Evolutionary conservation across 64 coral and sea anemone species (phyloP).

Genomic region (Montipora sp.): DNA sequence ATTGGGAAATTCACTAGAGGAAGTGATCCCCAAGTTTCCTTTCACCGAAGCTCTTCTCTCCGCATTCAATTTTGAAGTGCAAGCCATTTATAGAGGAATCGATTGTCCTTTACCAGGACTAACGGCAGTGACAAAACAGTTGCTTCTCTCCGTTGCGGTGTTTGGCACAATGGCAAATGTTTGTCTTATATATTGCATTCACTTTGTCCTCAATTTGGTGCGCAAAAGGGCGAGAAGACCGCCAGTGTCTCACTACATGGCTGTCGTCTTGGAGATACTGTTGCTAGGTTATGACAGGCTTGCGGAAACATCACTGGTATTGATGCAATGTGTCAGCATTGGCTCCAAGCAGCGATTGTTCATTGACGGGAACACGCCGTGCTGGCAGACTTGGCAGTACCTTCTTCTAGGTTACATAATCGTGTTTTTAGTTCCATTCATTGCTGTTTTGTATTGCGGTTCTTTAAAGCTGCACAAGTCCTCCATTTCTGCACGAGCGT

Average conservation of each 20-base stretch:
- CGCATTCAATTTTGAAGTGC: constrained; percentile 68
- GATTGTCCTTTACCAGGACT: constrained; percentile 81
- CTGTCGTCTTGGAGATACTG: constrained; percentile 69
- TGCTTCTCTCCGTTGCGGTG: constrained; percentile 52
- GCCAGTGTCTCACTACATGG: constrained; percentile 38
- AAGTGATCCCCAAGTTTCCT: constrained; percentile 1
- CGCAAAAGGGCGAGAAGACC: neutral
- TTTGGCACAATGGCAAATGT: constrained; percentile 48
- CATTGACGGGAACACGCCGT: constrained; percentile 63
- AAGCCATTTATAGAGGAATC: constrained; percentile 22
- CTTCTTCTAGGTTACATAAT: constrained; percentile 56
- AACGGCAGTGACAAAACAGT: constrained; percentile 79
- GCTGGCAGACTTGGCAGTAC: constrained; percentile 84
- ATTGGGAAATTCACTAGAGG: constrained; percentile 1
- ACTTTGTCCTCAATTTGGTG: neutral
- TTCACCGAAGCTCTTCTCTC: constrained; percentile 16
- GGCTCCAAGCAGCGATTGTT: constrained; percentile 30
- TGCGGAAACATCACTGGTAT: constrained; percentile 56
- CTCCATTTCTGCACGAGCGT: constrained; percentile 22
- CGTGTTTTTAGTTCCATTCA: constrained; percentile 72
- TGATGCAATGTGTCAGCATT: constrained; percentile 61
- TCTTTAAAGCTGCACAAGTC: constrained; percentile 30
- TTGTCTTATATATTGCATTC: constrained; percentile 15
- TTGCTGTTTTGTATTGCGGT: constrained; percentile 62
- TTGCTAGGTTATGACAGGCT: constrained; percentile 78